A percentile compares a stretch with the other conserved stretches of the same genome.
These are phyloP conservation scores for Sitta carolinensis DNA, from an alignment of 2,797 vertebrate species.

Conservation along the genomic window DNA sequence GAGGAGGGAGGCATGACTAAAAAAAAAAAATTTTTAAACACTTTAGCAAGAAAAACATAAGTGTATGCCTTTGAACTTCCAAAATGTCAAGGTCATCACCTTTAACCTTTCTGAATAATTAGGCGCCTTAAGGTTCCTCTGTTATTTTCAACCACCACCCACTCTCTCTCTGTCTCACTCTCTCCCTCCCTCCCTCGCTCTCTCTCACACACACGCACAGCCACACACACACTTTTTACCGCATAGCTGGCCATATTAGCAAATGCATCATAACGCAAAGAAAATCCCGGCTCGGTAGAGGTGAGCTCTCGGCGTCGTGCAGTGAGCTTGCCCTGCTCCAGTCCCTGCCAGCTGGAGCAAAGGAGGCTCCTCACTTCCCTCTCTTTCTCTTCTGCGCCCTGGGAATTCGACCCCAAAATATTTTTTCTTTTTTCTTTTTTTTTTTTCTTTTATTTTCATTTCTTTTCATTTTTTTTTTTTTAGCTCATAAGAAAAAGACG, in stretches of 20 bases:
- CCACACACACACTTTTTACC: conserved; percentile 66
- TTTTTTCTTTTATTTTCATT: too few species aligned
- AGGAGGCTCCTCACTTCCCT: not conserved
- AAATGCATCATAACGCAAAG: conserved; percentile 67
- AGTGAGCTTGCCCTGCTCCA: not conserved
- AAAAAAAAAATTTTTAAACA: conserved; percentile 28
- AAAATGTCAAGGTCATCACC: conserved; percentile 90
- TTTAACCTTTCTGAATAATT: conserved; percentile 88
- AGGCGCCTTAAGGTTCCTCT: conserved; percentile 83
- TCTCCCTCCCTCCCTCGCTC: not conserved
- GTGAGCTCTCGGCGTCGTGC: conserved; percentile 42
- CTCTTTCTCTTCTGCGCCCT: not conserved
- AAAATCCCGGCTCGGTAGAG: conserved; percentile 66
- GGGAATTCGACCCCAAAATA: not conserved
- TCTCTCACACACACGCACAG: conserved; percentile 33
- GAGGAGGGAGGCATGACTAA: conserved; percentile 12
- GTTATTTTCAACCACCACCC: conserved; percentile 81
- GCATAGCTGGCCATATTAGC: conserved; percentile 56
- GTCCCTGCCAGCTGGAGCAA: not conserved
- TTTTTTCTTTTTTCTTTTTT: accelerated
- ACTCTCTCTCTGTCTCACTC: conserved; percentile 39
- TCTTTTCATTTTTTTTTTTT: too few species aligned
- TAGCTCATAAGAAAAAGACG: not conserved
- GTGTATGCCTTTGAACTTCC: conserved; percentile 88
- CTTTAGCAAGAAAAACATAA: conserved; percentile 75